Percentiles rank a stretch among this genome's conserved stretches.
phyloP scores from a whole-genome alignment of 1,140 invertebrate genomes.

The Brachionus calyciflorus region DNA sequence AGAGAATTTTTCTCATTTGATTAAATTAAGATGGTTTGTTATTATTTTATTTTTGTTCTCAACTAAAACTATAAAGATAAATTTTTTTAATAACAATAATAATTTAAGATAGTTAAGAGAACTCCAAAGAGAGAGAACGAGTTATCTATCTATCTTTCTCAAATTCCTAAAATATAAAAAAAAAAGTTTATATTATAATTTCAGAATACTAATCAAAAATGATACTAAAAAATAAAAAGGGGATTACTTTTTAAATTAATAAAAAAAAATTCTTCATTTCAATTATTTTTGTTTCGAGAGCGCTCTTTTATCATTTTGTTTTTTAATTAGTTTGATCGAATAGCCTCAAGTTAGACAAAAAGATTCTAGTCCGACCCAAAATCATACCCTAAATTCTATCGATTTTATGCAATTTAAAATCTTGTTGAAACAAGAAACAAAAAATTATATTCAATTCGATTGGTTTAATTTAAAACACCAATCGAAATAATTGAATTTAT shows the following conservation, averaged over 20 bases:
- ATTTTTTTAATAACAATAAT: background rate
- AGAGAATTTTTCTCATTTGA: background rate
- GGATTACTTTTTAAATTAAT: background rate
- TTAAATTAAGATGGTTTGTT: background rate
- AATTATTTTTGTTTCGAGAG: slow-evolving; percentile 16
- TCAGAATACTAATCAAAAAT: slow-evolving; percentile 6
- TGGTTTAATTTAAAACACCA: too few relatives aligned
- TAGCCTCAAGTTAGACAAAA: slow-evolving; percentile 22
- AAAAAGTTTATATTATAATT: background rate
- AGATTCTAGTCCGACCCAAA: too few relatives aligned
- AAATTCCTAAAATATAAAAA: slow-evolving; percentile 36
- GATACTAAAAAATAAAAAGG: background rate
- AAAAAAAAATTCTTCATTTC: background rate
- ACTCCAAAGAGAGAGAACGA: slow-evolving; percentile 1
- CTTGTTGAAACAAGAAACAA: too few relatives aligned
- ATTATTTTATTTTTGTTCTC: background rate
- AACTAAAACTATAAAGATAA: background rate
- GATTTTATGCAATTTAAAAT: too few relatives aligned
- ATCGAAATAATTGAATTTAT: too few relatives aligned
- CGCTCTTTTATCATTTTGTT: slow-evolving; percentile 33
- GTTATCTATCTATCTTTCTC: slow-evolving; percentile 33
- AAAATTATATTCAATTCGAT: too few relatives aligned
- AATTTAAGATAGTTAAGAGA: slow-evolving; percentile 35
- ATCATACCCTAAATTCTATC: too few relatives aligned
- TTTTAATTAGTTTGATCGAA: slow-evolving; percentile 15